These are phyloP conservation scores for Cinara cedri DNA, from an alignment of 2,888 invertebrate species.

Conservation along the genomic window DNA sequence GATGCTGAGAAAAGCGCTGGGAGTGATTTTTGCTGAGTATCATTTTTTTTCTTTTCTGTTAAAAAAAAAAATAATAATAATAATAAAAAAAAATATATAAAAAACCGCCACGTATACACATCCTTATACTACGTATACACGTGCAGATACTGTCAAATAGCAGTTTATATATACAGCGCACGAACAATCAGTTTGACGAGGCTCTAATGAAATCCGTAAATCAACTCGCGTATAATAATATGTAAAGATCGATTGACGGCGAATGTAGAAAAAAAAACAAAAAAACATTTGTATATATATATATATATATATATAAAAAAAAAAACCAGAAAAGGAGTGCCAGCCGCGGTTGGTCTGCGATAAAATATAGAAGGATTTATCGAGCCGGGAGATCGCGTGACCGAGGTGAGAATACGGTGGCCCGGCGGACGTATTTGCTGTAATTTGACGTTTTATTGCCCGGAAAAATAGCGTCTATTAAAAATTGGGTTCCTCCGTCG, in stretches of 20 bases:
- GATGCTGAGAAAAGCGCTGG: not conserved
- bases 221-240: slow-evolving; percentile 18
- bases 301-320: too few species aligned
- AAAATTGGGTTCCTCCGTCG: not conserved
- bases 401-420: too few species aligned
- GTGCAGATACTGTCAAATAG: slow-evolving; percentile 27
- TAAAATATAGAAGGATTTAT: slow-evolving; percentile 1
- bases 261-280: not conserved
- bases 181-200: slow-evolving; percentile 42
- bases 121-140: not conserved
- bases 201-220: slow-evolving; percentile 46
- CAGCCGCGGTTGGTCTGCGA: not conserved
- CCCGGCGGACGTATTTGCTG: not conserved
- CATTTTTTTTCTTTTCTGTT: slow-evolving; percentile 8
- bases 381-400: not conserved
- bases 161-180: not conserved
- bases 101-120: slow-evolving; percentile 16
- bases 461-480: slow-evolving; percentile 30
- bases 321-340: not conserved
- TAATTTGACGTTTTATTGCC: slow-evolving; percentile 23
- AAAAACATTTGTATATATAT: slow-evolving; percentile 9
- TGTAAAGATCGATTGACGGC: not conserved
- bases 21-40: slow-evolving; percentile 31
- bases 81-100: not conserved
- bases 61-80: not conserved